A percentile compares a stretch with the other conserved stretches of the same genome.
Conservation (phyloP, 2,888 invertebrate species). For the Epirrhoe tristata region DNA sequence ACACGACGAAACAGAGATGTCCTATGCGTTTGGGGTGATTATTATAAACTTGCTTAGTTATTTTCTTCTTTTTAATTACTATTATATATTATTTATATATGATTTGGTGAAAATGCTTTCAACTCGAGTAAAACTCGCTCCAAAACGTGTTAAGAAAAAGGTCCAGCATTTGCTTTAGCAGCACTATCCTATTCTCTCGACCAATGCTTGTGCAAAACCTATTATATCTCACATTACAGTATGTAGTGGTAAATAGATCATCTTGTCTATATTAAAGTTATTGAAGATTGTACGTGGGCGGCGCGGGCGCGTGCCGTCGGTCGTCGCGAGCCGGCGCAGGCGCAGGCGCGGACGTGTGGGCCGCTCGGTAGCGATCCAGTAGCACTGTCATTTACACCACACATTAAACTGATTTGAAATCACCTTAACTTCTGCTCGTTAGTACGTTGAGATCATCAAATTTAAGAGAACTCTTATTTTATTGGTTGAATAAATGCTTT, state of each 20-base stretch:
- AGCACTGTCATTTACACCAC: conserved; percentile 55
- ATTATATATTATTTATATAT: too few relatives aligned
- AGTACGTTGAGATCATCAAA: conserved; percentile 1
- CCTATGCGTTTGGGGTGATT: too few relatives aligned
- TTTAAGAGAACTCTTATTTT: background rate
- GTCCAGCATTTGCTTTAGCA: too few relatives aligned
- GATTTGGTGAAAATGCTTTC: too few relatives aligned
- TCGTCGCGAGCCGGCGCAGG: conserved; percentile 31
- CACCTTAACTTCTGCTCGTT: background rate
- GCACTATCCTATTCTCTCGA: too few relatives aligned
- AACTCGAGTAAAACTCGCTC: too few relatives aligned
- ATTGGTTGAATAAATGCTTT: background rate
- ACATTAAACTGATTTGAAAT: conserved; percentile 50
- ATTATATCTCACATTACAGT: background rate
- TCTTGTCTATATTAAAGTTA: conserved; percentile 26
- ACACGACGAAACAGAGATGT: too few relatives aligned
- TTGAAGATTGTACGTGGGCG: conserved; percentile 37
- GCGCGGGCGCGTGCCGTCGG: conserved; percentile 53
- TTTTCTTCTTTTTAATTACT: too few relatives aligned
- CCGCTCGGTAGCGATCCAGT: conserved; percentile 49
- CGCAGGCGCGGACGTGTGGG: conserved; percentile 44
- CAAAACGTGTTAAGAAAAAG: too few relatives aligned
- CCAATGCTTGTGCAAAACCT: background rate
- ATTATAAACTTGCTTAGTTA: too few relatives aligned
- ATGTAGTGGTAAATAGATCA: conserved; percentile 24